Evolutionary conservation across 2,888 invertebrate species (phyloP).

Genomic region (Drosophila subsilvestris): DNA sequence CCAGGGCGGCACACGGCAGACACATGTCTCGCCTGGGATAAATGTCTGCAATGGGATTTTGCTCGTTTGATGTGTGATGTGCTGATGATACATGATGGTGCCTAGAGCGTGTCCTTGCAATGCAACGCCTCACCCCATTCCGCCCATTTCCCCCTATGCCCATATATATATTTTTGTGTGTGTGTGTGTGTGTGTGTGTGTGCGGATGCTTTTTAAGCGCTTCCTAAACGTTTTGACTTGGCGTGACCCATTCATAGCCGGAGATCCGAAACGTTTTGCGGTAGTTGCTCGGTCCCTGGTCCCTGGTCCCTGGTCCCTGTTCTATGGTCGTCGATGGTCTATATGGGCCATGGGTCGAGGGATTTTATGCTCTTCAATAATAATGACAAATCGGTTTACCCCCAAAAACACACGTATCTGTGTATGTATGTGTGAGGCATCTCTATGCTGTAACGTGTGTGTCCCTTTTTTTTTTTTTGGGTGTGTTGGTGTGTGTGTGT

Average conservation of each 20-base stretch:
- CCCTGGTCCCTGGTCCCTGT: too few relatives aligned
- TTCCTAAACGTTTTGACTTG: slow-evolving; percentile 67
- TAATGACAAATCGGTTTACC: slow-evolving; percentile 75
- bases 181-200: slow-evolving; percentile 1
- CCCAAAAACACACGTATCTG: slow-evolving; percentile 8
- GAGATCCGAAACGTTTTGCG: slow-evolving; percentile 8
- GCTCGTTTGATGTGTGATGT: slow-evolving; percentile 1
- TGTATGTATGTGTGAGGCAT: too few relatives aligned
- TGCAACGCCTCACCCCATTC: neutral
- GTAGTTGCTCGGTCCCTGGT: slow-evolving; percentile 27
- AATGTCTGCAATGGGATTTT: neutral
- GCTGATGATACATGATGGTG: slow-evolving; percentile 29
- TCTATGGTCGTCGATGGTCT: slow-evolving; percentile 33
- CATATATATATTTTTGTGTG: too few relatives aligned
- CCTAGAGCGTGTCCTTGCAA: neutral
- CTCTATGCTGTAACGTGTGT: neutral
- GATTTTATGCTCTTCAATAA: slow-evolving; percentile 65
- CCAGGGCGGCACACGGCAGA: neutral
- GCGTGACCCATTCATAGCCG: slow-evolving; percentile 42
- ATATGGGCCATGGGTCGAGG: slow-evolving; percentile 9
- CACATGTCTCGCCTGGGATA: neutral
- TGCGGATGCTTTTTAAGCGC: slow-evolving; percentile 59
- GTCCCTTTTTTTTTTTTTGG: neutral
- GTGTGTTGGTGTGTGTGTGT: neutral
- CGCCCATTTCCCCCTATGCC: too few relatives aligned